These are phyloP conservation scores for Synanthedon andrenaeformis DNA, from an alignment of 2,888 invertebrate species.

Conservation along the genomic window DNA sequence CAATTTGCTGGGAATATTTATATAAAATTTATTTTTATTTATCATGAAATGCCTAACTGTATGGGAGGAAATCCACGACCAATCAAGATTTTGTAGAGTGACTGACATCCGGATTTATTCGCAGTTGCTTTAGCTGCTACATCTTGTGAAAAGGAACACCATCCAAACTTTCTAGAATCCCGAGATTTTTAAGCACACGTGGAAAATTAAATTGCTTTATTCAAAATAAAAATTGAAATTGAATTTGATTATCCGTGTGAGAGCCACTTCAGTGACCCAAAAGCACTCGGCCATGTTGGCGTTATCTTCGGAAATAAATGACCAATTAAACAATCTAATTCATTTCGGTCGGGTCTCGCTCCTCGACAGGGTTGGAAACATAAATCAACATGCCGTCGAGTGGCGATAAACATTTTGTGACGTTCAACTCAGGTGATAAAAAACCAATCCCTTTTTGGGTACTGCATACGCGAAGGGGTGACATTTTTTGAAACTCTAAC, in stretches of 20 bases:
- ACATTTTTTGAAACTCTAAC: slow-evolving; percentile 61
- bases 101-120: too few species aligned
- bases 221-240: not conserved
- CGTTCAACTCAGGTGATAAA: slow-evolving; percentile 67
- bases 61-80: too few species aligned
- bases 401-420: slow-evolving; percentile 69
- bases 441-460: slow-evolving; percentile 52
- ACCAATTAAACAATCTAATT: slow-evolving; percentile 69
- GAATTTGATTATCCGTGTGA: not conserved
- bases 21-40: too few species aligned
- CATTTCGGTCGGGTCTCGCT: slow-evolving; percentile 42
- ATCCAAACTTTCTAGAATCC: too few species aligned
- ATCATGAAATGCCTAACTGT: too few species aligned
- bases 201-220: too few species aligned
- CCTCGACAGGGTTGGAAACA: slow-evolving; percentile 54
- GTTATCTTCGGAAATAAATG: slow-evolving; percentile 65
- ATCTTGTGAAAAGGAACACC: too few species aligned
- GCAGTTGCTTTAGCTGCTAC: too few species aligned
- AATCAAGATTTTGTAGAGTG: too few species aligned
- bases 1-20: too few species aligned
- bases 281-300: slow-evolving; percentile 11
- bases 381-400: slow-evolving; percentile 66
- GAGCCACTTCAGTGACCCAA: not conserved
- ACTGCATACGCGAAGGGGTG: slow-evolving; percentile 50
- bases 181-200: too few species aligned